phyloP scores from a whole-genome alignment of 2,888 invertebrate genomes.

The Heteromurus nitidus region DNA sequence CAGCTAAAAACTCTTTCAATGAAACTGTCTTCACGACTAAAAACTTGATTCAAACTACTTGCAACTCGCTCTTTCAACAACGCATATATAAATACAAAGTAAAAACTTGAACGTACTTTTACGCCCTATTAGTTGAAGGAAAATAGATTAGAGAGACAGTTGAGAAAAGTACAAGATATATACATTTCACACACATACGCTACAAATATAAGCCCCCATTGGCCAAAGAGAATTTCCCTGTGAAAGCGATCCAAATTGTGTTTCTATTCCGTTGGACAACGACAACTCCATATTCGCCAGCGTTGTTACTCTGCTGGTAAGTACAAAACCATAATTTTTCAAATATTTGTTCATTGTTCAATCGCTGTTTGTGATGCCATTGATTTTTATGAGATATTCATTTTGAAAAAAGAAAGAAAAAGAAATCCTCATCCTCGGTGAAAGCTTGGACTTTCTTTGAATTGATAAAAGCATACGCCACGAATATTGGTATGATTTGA shows the following conservation, averaged over 20 bases:
- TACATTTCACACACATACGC: no score
- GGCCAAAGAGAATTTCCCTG: no score
- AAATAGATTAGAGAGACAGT: background rate
- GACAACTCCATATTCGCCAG: background rate
- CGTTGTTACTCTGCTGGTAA: conserved; percentile 15
- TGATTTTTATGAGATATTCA: background rate
- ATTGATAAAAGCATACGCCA: no score
- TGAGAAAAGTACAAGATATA: conserved; percentile 3
- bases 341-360: conserved; percentile 9
- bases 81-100: no score
- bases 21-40: background rate
- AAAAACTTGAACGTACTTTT: no score
- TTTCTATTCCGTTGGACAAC: background rate
- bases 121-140: no score
- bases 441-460: no score
- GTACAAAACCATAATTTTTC: conserved; percentile 9
- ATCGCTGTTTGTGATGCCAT: background rate
- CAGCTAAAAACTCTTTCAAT: no score
- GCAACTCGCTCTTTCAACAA: conserved; percentile 7
- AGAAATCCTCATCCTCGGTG: no score
- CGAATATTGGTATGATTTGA: no score
- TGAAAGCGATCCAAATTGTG: background rate
- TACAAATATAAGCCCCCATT: no score
- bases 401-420: background rate
- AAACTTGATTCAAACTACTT: conserved; percentile 12